A percentile compares a stretch with the other conserved stretches of the same genome.
Evolutionary conservation across 1,140 invertebrate species (phyloP).

Genomic region (Aphis gossypii): DNA sequence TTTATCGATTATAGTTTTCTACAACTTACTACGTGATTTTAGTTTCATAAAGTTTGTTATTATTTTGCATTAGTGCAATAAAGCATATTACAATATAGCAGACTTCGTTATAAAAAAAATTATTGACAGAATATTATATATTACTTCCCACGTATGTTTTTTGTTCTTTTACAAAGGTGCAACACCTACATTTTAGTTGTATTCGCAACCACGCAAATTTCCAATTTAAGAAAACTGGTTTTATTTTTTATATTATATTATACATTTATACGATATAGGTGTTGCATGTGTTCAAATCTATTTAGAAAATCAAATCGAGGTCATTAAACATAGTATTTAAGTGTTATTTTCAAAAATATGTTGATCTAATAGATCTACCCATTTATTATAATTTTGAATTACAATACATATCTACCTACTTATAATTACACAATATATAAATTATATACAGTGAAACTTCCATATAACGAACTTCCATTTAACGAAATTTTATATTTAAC

Average conservation of each 20-base stretch:
- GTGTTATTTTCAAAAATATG: conserved; percentile 35
- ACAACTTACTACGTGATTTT: conserved; percentile 3
- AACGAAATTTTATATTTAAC: too few species aligned
- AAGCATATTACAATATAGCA: not conserved
- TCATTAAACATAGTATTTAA: not conserved
- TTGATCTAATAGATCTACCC: not conserved
- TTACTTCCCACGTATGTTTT: conserved; percentile 36
- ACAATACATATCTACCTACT: not conserved
- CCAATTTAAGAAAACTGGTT: conserved; percentile 55
- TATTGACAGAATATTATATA: conserved; percentile 34
- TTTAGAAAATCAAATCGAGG: conserved; percentile 19
- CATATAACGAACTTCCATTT: too few species aligned
- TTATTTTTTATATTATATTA: not conserved
- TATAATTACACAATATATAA: not conserved
- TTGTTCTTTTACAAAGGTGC: conserved; percentile 3
- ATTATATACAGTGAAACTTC: not conserved
- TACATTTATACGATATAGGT: not conserved
- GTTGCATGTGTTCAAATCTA: conserved; percentile 5
- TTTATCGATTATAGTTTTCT: not conserved
- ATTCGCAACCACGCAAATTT: conserved; percentile 55
- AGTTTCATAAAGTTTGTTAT: not conserved
- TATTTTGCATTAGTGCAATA: not conserved
- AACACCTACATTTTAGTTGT: conserved; percentile 52
- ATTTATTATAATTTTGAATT: conserved; percentile 2
- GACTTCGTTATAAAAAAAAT: not conserved